Evolutionary conservation across 2,797 vertebrate species (phyloP).

Genomic region (Netta rufina): DNA sequence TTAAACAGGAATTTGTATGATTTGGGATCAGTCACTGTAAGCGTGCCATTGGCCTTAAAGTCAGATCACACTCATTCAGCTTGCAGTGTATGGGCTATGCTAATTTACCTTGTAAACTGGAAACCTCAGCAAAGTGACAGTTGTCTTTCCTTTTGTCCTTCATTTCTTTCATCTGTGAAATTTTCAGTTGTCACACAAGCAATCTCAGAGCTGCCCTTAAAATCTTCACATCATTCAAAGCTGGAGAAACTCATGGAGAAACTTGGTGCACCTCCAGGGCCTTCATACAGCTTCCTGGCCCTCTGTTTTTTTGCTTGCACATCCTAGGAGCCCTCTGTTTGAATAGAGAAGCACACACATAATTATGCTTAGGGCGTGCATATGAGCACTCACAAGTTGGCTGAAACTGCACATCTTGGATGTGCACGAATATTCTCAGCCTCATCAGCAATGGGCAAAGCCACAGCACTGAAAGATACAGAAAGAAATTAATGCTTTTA

Average conservation of each 20-base stretch:
- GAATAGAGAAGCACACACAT: not conserved
- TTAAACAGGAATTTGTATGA: not conserved
- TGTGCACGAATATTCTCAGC: not conserved
- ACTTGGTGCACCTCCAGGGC: rapidly evolving
- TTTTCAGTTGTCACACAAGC: not conserved
- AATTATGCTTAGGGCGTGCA: not conserved
- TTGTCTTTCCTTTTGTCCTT: not conserved
- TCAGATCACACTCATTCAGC: not conserved
- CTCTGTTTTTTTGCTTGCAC: not conserved
- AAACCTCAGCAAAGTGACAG: not conserved
- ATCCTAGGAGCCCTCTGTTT: not conserved
- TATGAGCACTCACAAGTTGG: not conserved
- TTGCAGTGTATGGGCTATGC: not conserved
- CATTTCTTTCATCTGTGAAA: not conserved
- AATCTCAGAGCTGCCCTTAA: not conserved
- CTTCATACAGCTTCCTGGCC: not conserved
- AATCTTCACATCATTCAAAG: not conserved
- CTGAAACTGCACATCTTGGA: not conserved
- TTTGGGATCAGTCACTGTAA: not conserved
- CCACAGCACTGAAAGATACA: not conserved
- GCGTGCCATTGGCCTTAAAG: not conserved
- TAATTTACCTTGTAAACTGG: not conserved
- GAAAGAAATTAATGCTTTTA: not conserved
- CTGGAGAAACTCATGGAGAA: not conserved
- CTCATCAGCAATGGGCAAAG: not conserved